Base-by-base conservation (phyloP, 2,797 vertebrate species). In the Crypturellus tataupa region DNA sequence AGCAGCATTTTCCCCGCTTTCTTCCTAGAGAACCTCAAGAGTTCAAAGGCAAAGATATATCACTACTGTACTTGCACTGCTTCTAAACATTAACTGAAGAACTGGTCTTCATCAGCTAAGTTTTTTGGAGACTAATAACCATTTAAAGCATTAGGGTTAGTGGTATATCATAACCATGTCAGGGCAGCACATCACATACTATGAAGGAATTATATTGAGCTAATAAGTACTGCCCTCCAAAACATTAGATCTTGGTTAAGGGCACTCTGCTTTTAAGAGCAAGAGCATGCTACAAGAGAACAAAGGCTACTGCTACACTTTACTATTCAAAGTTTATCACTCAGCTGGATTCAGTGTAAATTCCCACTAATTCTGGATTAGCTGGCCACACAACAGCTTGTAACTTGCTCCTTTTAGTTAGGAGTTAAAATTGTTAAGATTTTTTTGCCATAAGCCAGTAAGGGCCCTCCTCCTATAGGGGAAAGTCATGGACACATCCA, bases 351-450 rank as follows among this genome's bases (percentile, higher is more conserved):
- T 29, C 70, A 18, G 37, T 33, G 23, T 80, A 70, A 94, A 91
- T 65, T 78, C 85, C 42, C 33, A 56, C 35, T 93, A 91, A 88
- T 69, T 62, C 59, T 39, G 58, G 77, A 96, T 94, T 79, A 94
- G 55, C 69, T 81, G 72, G 51, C 33, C 82, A 87, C 23, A 51
- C 18, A 81, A 78, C 49, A 88, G 67, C 47, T 93, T 83, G 67
- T 65, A 81, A 69, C 42, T 76, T 59, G 55, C 40, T 85, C 65
- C 82, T 91, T 83, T 70, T 83, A 82, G 44, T 11, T 17, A 94
- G 12, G 35, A 92, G 73, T 42, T 75, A 70, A 76, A 49, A 89
- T 56, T 53, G 53, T 94, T 93, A 83, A 75, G 49, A 89, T 49
- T 2, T 63, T 2, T 63, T 15, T 2, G 83, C 64, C 67, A 77